Percentiles rank a stretch among this genome's conserved stretches.
Evolutionary conservation across 2,113 vertebrate species (phyloP).

Genomic region (Stigmatopora nigra): DNA sequence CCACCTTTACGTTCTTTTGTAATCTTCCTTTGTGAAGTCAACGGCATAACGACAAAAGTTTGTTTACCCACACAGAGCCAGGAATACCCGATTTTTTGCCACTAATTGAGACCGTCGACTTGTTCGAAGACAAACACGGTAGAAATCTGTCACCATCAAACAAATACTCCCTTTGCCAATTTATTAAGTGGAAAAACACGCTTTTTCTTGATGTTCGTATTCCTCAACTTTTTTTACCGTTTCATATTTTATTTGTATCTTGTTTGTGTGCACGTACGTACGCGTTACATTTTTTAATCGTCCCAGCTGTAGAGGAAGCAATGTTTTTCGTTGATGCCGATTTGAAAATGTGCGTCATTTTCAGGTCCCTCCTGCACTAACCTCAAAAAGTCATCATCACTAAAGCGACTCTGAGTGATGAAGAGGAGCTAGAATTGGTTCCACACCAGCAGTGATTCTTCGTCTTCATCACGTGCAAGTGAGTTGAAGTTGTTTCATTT

Average conservation of each 20-base stretch:
- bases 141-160: slow-evolving; percentile 59
- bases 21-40: slow-evolving; percentile 49
- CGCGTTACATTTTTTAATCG: slow-evolving; percentile 11
- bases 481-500: too few relatives aligned
- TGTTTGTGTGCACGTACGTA: slow-evolving; percentile 1
- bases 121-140: slow-evolving; percentile 47
- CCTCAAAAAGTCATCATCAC: slow-evolving; percentile 63
- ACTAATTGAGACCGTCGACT: slow-evolving; percentile 60
- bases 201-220: slow-evolving; percentile 9
- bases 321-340: neutral
- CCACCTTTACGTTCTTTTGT: slow-evolving; percentile 40
- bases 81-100: slow-evolving; percentile 47
- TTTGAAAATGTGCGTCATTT: too few relatives aligned
- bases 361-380: slow-evolving; percentile 50
- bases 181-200: slow-evolving; percentile 16
- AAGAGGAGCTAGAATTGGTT: slow-evolving; percentile 44
- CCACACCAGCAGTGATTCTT: slow-evolving; percentile 29
- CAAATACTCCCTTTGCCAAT: slow-evolving; percentile 25
- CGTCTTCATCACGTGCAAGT: slow-evolving; percentile 27
- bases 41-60: slow-evolving; percentile 46
- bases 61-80: slow-evolving; percentile 45
- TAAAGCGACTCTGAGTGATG: slow-evolving; percentile 46
- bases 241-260: slow-evolving; percentile 16
- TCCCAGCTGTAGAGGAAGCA: slow-evolving; percentile 9
- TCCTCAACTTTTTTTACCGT: slow-evolving; percentile 29